Percentiles rank a stretch among this genome's conserved stretches.
phyloP scores from a whole-genome alignment of 2,888 invertebrate species.

The Schrankia costaestrigalis region DNA sequence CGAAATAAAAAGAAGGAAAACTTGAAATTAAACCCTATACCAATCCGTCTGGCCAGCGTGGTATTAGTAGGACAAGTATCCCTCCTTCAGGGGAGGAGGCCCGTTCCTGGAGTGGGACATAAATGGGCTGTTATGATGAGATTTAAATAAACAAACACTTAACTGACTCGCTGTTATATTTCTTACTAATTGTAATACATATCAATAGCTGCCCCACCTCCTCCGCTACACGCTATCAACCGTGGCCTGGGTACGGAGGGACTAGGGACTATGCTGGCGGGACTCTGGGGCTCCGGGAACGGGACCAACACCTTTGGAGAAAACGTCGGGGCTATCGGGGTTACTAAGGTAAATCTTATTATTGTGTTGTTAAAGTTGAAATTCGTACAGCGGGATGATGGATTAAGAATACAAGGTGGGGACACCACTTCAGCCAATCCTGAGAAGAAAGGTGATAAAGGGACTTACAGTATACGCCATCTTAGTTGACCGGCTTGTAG shows the following conservation, averaged over 20 bases:
- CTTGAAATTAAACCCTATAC: too few relatives aligned
- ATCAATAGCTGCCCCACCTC: conserved; percentile 85
- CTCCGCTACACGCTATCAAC: conserved; percentile 93
- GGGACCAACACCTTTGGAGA: conserved; percentile 95
- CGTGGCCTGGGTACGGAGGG: conserved; percentile 93
- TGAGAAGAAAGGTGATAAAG: too few relatives aligned
- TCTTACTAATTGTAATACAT: neutral
- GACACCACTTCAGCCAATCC: too few relatives aligned
- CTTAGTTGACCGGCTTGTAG: too few relatives aligned
- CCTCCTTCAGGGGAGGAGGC: too few relatives aligned
- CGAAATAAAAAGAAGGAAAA: too few relatives aligned
- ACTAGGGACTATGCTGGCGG: conserved; percentile 90
- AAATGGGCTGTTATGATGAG: neutral
- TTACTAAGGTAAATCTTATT: conserved; percentile 83
- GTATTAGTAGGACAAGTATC: too few relatives aligned
- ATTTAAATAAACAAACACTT: neutral
- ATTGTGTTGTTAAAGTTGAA: too few relatives aligned
- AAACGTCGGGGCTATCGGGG: conserved; percentile 94
- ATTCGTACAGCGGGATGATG: neutral
- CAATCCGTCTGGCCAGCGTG: too few relatives aligned
- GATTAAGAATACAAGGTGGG: neutral
- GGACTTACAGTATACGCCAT: too few relatives aligned
- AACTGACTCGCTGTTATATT: neutral
- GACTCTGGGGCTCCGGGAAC: conserved; percentile 92
- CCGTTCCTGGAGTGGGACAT: too few relatives aligned